Evolutionary conservation across 1,140 invertebrate genomes (phyloP).

Genomic region (Diorhabda sublineata): DNA sequence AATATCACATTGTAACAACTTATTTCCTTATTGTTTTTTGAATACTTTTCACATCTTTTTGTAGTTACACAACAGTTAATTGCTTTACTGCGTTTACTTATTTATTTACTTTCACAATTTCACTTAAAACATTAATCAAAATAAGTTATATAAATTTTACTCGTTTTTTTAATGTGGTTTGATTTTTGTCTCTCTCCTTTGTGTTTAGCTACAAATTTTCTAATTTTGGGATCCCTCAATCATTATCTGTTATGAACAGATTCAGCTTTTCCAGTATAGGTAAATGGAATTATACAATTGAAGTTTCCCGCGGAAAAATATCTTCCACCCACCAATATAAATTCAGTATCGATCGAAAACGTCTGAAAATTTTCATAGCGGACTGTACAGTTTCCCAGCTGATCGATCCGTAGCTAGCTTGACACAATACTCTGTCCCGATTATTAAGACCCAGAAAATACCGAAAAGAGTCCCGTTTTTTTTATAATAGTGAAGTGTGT

Average conservation of each 20-base stretch:
- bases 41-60: no score
- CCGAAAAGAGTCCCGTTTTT: neutral
- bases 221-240: no score
- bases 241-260: no score
- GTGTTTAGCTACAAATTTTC: no score
- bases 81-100: no score
- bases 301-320: constrained; percentile 12
- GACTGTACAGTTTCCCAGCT: constrained; percentile 32
- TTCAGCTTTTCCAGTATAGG: no score
- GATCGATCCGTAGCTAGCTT: constrained; percentile 36
- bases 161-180: no score
- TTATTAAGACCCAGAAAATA: constrained; percentile 5
- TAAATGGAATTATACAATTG: neutral
- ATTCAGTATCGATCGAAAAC: constrained; percentile 21
- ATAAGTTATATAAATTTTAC: no score
- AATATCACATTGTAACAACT: neutral
- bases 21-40: neutral
- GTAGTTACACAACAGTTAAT: no score
- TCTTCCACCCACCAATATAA: constrained; percentile 15
- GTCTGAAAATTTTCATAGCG: constrained; percentile 18
- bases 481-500: constrained; percentile 6
- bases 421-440: constrained; percentile 18
- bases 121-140: no score
- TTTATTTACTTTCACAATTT: no score
- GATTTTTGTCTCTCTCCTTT: no score